A percentile compares a stretch with the other conserved stretches of the same genome.
Evolutionary conservation across 2,888 invertebrate genomes (phyloP).

Genomic region (Drosophila mayaguana): DNA sequence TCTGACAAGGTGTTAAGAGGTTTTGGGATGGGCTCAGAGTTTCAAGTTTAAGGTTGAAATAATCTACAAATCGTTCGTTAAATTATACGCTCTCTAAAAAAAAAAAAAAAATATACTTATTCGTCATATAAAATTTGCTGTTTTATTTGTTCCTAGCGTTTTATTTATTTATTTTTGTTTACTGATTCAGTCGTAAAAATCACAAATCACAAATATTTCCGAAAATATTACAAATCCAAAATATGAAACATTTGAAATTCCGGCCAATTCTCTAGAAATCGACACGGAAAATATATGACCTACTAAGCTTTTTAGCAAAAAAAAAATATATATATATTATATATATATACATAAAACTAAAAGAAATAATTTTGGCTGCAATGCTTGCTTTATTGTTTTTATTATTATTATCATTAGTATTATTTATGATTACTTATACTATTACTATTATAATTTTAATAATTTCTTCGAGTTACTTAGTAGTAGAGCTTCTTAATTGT

Average conservation of each 20-base stretch:
- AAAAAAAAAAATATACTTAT: no score
- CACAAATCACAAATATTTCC: no score
- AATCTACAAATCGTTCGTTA: no score
- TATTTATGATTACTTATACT: not conserved
- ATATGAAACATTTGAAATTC: not conserved
- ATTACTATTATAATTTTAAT: not conserved
- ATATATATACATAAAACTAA: not conserved
- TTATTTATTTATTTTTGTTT: not conserved
- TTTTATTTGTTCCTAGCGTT: not conserved
- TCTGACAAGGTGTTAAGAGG: not conserved
- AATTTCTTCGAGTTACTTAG: constrained; percentile 17
- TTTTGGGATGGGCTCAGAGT: no score
- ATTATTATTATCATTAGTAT: not conserved
- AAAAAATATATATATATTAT: not conserved
- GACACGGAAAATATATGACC: not conserved
- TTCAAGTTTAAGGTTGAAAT: no score
- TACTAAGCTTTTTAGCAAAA: no score
- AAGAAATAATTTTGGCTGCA: constrained; percentile 1
- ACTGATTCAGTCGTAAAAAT: not conserved
- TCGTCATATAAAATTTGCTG: no score
- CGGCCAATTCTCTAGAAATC: not conserved
- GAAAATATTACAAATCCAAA: not conserved
- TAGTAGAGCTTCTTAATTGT: constrained; percentile 34
- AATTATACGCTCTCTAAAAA: no score
- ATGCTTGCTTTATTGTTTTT: constrained; percentile 37